Evolutionary conservation across 2,797 vertebrate genomes (phyloP), one percentile per base, ranked within the genome.

Genomic region (Danio albolineatus): DNA sequence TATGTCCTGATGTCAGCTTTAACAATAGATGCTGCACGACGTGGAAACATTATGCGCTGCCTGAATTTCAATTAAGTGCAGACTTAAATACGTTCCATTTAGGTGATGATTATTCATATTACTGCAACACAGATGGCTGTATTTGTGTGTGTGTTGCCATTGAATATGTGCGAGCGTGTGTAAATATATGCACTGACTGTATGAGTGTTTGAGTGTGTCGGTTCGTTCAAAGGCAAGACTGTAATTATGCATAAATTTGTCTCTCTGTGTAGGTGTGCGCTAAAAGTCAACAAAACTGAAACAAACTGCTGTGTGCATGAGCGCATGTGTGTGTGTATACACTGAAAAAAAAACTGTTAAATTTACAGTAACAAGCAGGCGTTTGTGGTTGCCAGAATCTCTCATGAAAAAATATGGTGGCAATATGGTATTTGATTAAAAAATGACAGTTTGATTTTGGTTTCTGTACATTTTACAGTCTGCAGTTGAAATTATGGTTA

Each of bases 121-220:
- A 71, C 61, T 72, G 51, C n/a, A 61, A 84, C 57, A 39, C 76
- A 84, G 72, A 82, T 92, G 91, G 91, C 90, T 90, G 17, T 61
- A 51, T 66, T 48, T 70, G 19, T 61, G 5, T 19, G 38, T 76
- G 28, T 28, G 28, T 28, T 66, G 53, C 59, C 49, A 59, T 4
- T 44, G 59, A 76, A 64, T 64, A 73, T 76, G 69, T 78, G 60
- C 66, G 51, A 51, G 82, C 4, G 19, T 76, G 73, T 77, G 28
- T 77, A 59, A 66, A 79, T 80, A 75, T 64, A 64, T 76, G 39
- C 16, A 57, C 38, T 38, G 64, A 69, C 28, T 51, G 57, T n/a
- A 76, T 74, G 64, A 65, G 61, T 54, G 48, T 51, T 61, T 56
- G 49, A 56, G 73, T 70, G 69, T 67, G 66, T 65, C 4, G 4